Conservation (phyloP, 2,888 invertebrate species). For the Minunthozetes semirufus region DNA sequence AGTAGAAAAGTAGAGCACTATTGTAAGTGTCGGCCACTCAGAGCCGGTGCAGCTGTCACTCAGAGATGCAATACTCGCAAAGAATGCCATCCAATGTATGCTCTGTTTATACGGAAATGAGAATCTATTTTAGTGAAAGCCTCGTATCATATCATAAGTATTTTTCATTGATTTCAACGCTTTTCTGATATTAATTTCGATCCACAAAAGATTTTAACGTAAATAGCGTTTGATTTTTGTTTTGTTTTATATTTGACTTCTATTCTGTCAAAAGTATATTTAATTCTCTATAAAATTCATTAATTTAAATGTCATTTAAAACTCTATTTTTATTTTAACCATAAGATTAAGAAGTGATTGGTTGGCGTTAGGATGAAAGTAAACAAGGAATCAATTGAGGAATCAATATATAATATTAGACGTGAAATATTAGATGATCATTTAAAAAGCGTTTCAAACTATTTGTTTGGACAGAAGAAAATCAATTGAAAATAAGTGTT, state of each 20-base stretch:
- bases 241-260: too few species aligned
- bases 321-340: too few species aligned
- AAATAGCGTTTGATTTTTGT: not conserved
- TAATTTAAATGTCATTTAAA: too few species aligned
- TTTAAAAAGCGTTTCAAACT: not conserved
- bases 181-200: constrained; percentile 19
- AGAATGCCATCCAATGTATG: constrained; percentile 3
- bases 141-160: constrained; percentile 7
- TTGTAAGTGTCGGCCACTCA: not conserved
- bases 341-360: too few species aligned
- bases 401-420: too few species aligned
- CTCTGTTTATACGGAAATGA: constrained; percentile 30
- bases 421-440: too few species aligned
- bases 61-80: not conserved
- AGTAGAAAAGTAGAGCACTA: not conserved
- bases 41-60: constrained; percentile 25
- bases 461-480: not conserved
- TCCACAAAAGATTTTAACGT: not conserved
- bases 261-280: too few species aligned
- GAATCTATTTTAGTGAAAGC: constrained; percentile 22
- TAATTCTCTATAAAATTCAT: too few species aligned
- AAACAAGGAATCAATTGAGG: too few species aligned
- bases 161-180: not conserved
- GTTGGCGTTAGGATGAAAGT: too few species aligned
- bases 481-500: not conserved